phyloP scores from a whole-genome alignment of 2,797 vertebrate genomes.

The Gobionotothen gibberifrons region DNA sequence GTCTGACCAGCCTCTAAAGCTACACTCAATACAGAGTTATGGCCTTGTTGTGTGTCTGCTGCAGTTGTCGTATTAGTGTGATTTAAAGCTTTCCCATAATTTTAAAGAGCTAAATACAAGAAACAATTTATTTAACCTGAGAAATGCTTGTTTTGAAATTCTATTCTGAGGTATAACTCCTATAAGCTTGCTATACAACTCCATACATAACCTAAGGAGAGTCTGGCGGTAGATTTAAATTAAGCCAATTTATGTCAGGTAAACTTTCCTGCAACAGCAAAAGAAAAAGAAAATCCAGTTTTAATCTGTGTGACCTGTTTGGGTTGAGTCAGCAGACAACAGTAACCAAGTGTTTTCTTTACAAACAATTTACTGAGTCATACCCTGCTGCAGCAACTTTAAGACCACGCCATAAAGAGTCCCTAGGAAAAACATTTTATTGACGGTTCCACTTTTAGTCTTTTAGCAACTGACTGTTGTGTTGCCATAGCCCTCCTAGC shows the following conservation, averaged over 20 bases:
- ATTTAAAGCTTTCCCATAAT: conserved; percentile 34
- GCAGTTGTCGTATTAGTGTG: conserved; percentile 23
- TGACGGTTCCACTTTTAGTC: conserved; percentile 15
- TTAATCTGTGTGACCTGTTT: conserved; percentile 2
- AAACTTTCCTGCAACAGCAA: not conserved
- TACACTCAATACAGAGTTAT: conserved; percentile 37
- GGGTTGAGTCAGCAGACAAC: conserved; percentile 25
- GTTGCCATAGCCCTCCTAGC: conserved; percentile 5
- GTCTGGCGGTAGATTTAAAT: not conserved
- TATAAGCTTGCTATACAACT: not conserved
- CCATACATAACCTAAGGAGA: not conserved
- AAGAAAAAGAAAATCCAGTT: not conserved
- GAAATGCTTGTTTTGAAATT: too few relatives aligned
- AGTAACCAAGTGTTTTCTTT: conserved; percentile 25
- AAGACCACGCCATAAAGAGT: not conserved
- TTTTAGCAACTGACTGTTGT: conserved; percentile 8
- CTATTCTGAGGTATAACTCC: not conserved
- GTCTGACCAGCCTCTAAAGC: conserved; percentile 16
- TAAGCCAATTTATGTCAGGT: not conserved
- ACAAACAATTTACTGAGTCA: conserved; percentile 42
- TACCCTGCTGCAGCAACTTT: conserved; percentile 15
- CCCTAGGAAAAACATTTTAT: conserved; percentile 10
- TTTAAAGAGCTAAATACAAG: too few relatives aligned
- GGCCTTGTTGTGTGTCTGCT: conserved; percentile 38
- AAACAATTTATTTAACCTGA: too few relatives aligned